phyloP scores from a whole-genome alignment of 2,888 invertebrate genomes.

The Psylliodes chrysocephalus region DNA sequence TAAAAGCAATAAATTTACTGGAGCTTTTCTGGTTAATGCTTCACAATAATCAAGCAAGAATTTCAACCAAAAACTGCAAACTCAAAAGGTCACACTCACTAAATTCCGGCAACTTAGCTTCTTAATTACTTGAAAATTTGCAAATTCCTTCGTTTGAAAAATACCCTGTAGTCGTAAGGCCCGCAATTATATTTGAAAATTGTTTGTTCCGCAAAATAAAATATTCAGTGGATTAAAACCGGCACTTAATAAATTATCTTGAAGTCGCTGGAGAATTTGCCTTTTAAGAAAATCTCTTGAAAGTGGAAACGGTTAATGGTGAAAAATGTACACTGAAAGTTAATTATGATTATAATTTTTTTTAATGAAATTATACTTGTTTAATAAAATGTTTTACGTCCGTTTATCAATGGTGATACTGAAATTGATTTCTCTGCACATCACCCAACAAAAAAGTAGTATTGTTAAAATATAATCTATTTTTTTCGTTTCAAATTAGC shows the following conservation, averaged over 20 bases:
- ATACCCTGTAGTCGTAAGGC: not conserved
- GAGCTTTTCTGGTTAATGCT: no score
- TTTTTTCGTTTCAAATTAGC: no score
- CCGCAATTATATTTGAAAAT: constrained; percentile 19
- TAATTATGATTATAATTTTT: no score
- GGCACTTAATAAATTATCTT: constrained; percentile 26
- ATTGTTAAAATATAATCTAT: no score
- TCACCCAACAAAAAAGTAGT: no score
- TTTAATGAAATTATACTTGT: no score
- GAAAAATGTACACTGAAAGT: constrained; percentile 22
- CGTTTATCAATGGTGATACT: no score
- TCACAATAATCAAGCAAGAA: no score
- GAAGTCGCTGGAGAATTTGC: constrained; percentile 12
- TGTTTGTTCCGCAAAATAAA: constrained; percentile 29
- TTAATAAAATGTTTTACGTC: no score
- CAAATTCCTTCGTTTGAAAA: constrained; percentile 23
- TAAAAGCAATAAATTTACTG: no score
- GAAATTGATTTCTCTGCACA: no score
- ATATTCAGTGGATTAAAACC: constrained; percentile 28
- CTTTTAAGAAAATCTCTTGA: constrained; percentile 9
- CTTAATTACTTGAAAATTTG: constrained; percentile 18
- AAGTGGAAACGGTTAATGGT: constrained; percentile 11
- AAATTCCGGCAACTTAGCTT: constrained; percentile 2
- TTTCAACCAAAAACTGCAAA: no score
- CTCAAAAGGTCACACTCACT: not conserved